Conservation (phyloP, 1,140 invertebrate species). For the Bombus ignitus region DNA sequence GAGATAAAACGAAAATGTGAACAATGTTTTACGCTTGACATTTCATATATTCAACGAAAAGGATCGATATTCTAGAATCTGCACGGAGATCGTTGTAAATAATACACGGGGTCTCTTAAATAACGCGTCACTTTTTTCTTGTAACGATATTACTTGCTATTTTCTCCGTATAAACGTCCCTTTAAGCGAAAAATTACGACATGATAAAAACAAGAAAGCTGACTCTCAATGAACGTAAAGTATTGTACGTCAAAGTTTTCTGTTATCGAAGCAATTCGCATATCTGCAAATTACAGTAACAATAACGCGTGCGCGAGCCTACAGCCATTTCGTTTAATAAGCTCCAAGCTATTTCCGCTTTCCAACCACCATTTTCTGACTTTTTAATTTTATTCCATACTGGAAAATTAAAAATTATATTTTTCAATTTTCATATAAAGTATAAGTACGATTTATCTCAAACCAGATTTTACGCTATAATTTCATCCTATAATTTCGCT, state of each 20-base stretch:
- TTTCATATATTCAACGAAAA: not conserved
- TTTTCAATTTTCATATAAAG: too few species aligned
- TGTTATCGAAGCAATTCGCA: not conserved
- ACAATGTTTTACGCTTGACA: slow-evolving; percentile 8
- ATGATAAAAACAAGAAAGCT: not conserved
- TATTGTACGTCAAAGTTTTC: not conserved
- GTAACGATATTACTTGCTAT: not conserved
- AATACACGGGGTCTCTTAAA: not conserved
- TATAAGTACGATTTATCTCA: too few species aligned
- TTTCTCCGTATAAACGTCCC: too few species aligned
- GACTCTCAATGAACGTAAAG: not conserved
- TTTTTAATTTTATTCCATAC: not conserved
- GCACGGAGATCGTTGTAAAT: not conserved
- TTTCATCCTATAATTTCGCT: not conserved
- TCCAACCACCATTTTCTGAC: not conserved
- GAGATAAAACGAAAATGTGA: not conserved
- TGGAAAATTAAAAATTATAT: not conserved
- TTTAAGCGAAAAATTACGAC: not conserved
- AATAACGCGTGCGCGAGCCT: not conserved
- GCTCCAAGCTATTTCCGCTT: not conserved
- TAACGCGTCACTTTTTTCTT: not conserved
- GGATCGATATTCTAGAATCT: not conserved
- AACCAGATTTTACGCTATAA: not conserved
- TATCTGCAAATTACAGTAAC: not conserved
- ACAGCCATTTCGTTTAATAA: not conserved